Evolutionary conservation across 2,113 vertebrate species (phyloP).

Genomic region (Anseranas semipalmata): DNA sequence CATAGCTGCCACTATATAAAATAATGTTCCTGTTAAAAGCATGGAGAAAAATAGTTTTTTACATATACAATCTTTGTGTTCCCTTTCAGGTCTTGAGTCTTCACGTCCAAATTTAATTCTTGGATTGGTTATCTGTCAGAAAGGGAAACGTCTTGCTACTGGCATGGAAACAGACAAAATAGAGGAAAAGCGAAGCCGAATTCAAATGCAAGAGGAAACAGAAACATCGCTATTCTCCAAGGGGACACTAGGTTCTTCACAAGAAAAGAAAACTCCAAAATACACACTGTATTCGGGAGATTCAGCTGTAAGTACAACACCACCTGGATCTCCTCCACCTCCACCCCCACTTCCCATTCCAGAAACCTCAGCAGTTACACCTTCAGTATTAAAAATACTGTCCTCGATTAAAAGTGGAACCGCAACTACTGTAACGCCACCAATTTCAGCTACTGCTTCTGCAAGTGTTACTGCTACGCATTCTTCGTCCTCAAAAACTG

Average conservation of each 20-base stretch:
- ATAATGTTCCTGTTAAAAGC: background rate
- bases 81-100: constrained; percentile 88
- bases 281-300: constrained; percentile 79
- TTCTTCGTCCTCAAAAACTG: constrained; percentile 56
- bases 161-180: constrained; percentile 75
- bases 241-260: constrained; percentile 59
- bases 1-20: background rate
- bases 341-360: constrained; percentile 71
- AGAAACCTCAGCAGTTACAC: constrained; percentile 65
- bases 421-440: background rate
- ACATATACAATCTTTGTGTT: constrained; percentile 29
- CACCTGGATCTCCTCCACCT: constrained; percentile 82
- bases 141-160: constrained; percentile 80
- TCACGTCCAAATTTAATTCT: constrained; percentile 93
- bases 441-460: constrained; percentile 40
- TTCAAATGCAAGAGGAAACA: constrained; percentile 75
- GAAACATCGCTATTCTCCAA: constrained; percentile 76
- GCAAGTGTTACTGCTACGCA: background rate
- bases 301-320: constrained; percentile 67
- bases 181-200: constrained; percentile 85
- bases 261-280: constrained; percentile 81
- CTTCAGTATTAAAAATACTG: constrained; percentile 73
- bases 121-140: constrained; percentile 92
- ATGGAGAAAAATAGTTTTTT: background rate
- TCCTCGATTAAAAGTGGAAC: constrained; percentile 66